Conservation (phyloP, 2,113 vertebrate species). For the Dryoscopus gambensis region DNA sequence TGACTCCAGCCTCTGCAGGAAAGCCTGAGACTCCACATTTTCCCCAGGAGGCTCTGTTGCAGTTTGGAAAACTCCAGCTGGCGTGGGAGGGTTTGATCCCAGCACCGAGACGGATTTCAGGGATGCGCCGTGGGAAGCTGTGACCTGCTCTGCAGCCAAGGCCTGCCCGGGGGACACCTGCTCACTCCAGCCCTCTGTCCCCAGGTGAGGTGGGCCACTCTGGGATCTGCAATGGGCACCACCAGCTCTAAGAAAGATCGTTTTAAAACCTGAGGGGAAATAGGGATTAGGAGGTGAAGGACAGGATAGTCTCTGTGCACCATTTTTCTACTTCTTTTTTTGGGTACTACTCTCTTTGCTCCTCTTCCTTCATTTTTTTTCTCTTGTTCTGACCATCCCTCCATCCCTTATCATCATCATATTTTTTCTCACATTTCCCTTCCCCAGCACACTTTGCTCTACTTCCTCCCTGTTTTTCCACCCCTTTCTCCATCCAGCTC, state of each 20-base stretch:
- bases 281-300: not conserved
- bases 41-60: not conserved
- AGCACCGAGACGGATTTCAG: accelerated
- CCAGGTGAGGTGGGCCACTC: accelerated
- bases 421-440: not conserved
- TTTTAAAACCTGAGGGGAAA: not conserved
- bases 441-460: not conserved
- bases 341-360: not conserved
- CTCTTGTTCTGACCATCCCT: not conserved
- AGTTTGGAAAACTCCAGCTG: not conserved
- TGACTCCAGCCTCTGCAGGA: not conserved
- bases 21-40: not conserved
- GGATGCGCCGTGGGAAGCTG: not conserved
- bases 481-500: not conserved
- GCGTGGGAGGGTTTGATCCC: not conserved
- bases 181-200: accelerated
- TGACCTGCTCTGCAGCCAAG: not conserved
- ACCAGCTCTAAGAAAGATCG: not conserved
- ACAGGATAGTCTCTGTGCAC: not conserved
- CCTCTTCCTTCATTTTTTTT: not conserved
- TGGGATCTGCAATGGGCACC: not conserved
- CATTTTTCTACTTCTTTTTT: not conserved
- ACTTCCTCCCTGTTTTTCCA: not conserved
- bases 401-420: not conserved
- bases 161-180: not conserved